Conservation (phyloP, 2,113 vertebrate genomes). For the Psettodes erumei region DNA sequence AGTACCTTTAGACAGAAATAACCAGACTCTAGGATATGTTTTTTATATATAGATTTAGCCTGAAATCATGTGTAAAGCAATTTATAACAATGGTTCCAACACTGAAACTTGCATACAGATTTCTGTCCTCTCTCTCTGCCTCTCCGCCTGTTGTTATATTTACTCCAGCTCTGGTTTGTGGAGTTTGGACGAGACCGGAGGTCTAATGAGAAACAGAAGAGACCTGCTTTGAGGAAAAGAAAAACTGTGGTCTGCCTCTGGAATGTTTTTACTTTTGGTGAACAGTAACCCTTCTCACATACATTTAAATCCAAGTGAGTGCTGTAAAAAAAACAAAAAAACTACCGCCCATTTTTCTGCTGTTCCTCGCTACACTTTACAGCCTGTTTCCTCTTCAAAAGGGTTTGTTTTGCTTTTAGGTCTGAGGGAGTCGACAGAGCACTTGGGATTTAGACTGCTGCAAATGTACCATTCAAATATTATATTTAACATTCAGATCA, state of each 20-base stretch:
- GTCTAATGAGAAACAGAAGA: slow-evolving; percentile 69
- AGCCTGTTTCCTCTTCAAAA: neutral
- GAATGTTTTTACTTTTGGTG: slow-evolving; percentile 61
- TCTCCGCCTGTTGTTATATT: neutral
- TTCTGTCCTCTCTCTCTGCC: neutral
- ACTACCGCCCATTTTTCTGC: neutral
- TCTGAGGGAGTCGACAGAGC: neutral
- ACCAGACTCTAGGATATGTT: neutral
- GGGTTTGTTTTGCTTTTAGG: slow-evolving; percentile 9
- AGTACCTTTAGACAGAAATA: neutral
- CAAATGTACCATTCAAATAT: slow-evolving; percentile 19
- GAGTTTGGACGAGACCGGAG: slow-evolving; percentile 25
- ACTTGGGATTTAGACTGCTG: slow-evolving; percentile 3
- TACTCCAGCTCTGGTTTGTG: slow-evolving; percentile 22
- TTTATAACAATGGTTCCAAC: neutral
- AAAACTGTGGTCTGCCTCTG: slow-evolving; percentile 34
- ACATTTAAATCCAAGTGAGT: neutral
- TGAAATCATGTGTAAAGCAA: neutral
- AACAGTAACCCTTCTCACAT: slow-evolving; percentile 36
- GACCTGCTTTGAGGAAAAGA: slow-evolving; percentile 46
- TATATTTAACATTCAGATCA: slow-evolving; percentile 18
- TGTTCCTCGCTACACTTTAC: neutral
- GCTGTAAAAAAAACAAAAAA: neutral
- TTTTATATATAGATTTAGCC: neutral
- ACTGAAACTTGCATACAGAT: neutral